Evolutionary conservation across 2,797 vertebrate species (phyloP), one percentile per base, ranked within the genome.

Genomic region (Fundulus diaphanus): DNA sequence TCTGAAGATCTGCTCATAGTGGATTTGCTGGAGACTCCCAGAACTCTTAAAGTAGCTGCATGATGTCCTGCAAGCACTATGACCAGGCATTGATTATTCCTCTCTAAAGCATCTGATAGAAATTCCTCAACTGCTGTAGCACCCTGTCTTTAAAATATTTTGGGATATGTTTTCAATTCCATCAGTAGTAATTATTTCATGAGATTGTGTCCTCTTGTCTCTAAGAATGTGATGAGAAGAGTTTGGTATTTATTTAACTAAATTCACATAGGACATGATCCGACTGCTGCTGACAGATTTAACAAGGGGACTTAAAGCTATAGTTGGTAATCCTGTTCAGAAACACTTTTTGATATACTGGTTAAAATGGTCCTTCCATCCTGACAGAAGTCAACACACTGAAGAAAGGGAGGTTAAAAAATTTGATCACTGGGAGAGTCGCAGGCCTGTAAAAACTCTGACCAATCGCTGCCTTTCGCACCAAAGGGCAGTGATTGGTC

Each of bases 211-310:
- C 48, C 22, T 29, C 4, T 13, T 52, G 31, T 63, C 51, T 52
- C 52, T 78, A 59, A 8, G 22, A 8, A 6, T 40, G 37, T 40
- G 37, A 40, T 40, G 31, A 72, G 3, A 51, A 75, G 24, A 75
- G 72, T 83, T 70, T 52, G 56, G 24, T 33, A 13, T 29, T 44
- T 66, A 68, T 49, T 70, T n/a, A 77, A 68, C 24, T 24, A 54
- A 48, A 49, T 42, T 77, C 27, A 52, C 54, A 51, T 7, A 1
- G 15, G 78, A 73, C 73, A 44, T 65, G 59, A 27, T 51, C 29
- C 65, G 22, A 46, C 69, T 76, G 31, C 76, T 46, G n/a, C 70
- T 70, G 52, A 66, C 44, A 68, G 52, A 66, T 12, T 11, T 16
- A 22, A 35, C 16, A 35, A 8, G 18, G n/a, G n/a, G n/a, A n/a